A percentile compares a stretch with the other conserved stretches of the same genome.
Evolutionary conservation across 2,113 vertebrate species (phyloP).

Genomic region (Neotoma lepida): DNA sequence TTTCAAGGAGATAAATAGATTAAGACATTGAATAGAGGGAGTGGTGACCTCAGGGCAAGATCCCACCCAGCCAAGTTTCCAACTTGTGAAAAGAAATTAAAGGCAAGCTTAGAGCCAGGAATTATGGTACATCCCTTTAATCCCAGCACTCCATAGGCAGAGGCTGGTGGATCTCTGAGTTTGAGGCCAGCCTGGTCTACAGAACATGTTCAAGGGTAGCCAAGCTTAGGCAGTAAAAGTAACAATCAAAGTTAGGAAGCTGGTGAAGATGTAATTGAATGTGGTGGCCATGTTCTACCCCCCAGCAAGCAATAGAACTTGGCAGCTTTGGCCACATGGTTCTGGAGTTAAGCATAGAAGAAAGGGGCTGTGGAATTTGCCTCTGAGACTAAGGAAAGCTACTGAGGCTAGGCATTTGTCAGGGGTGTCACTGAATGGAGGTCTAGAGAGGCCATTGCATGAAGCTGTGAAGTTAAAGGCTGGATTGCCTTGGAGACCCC

Average conservation of each 20-base stretch:
- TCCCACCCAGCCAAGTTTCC: too few relatives aligned
- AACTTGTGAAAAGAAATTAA: neutral
- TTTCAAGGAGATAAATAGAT: too few relatives aligned
- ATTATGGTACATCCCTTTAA: neutral
- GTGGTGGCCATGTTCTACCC: neutral
- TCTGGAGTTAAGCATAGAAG: neutral
- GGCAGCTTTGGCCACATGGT: neutral
- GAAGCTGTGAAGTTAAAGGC: neutral
- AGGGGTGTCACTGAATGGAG: neutral
- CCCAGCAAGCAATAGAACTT: neutral
- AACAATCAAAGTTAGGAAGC: neutral
- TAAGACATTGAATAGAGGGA: too few relatives aligned
- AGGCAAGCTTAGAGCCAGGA: neutral
- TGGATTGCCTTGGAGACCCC: neutral
- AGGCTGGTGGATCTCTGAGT: neutral
- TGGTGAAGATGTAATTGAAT: neutral
- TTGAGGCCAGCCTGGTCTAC: neutral
- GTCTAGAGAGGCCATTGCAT: neutral
- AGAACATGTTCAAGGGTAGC: neutral
- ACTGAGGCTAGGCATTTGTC: neutral
- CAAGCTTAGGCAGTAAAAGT: neutral
- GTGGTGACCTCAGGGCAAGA: too few relatives aligned
- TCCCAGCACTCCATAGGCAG: neutral
- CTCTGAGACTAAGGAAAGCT: neutral
- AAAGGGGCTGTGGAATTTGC: neutral